These are phyloP conservation scores for Manis javanica DNA, from an alignment of 2,797 vertebrate species.

Conservation along the genomic window DNA sequence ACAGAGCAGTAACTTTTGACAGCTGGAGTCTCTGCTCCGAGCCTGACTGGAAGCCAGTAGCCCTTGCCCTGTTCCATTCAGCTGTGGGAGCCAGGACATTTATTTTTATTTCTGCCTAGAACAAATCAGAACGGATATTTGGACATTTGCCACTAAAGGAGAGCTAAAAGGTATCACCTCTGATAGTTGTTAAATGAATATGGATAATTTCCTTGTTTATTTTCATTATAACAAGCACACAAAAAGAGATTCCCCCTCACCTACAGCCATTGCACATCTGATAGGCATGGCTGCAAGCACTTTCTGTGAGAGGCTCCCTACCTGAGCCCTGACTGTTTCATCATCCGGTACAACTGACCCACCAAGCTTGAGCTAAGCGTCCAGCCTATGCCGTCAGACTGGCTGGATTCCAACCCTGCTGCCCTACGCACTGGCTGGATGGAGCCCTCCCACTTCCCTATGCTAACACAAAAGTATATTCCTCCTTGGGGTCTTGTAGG, in stretches of 20 bases:
- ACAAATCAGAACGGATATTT: neutral
- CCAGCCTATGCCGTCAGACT: neutral
- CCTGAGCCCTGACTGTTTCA: fast-evolving
- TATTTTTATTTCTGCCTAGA: neutral
- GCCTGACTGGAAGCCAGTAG: neutral
- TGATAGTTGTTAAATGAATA: neutral
- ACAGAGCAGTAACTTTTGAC: neutral
- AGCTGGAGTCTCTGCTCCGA: neutral
- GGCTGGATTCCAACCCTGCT: neutral
- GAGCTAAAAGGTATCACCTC: neutral
- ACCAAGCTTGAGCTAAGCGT: neutral
- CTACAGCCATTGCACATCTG: fast-evolving
- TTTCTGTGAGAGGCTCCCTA: neutral
- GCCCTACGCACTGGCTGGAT: neutral
- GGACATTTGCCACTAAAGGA: neutral
- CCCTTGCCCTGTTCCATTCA: neutral
- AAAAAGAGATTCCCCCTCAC: too few species aligned
- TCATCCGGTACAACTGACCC: fast-evolving
- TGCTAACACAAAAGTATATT: neutral
- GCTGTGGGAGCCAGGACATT: neutral
- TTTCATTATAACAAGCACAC: neutral
- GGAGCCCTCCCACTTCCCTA: neutral
- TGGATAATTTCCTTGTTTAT: neutral
- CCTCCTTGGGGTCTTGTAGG: neutral
- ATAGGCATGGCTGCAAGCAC: neutral